Base-by-base conservation (phyloP, 37 sponge, comb jelly and placozoan species). In the Ianthella basta region DNA sequence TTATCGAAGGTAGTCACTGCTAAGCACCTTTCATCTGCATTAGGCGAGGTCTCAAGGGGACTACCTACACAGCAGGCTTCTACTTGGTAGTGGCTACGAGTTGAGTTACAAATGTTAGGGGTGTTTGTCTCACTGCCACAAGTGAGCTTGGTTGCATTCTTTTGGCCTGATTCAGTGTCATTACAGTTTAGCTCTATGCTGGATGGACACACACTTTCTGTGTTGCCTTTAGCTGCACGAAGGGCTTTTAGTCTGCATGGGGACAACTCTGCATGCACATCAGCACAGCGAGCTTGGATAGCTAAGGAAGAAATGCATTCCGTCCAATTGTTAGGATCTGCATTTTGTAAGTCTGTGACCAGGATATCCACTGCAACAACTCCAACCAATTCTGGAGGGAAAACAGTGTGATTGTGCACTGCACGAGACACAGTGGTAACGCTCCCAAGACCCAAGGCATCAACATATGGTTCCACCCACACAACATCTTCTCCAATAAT, bases 391-490 rank as follows among this genome's bases (percentile, higher is more conserved):
- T 40, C 6, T 13, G 73, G 73, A 20, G 73, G 73, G 27, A 29
- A 10, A 21, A 40, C 36, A 38, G 38, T 34, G 40, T 32, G 32
- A 39, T 63, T 41, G 44, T 66, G 66, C 8, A 82, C 27, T 16
- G 83, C 68, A 14, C 66, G 53, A 60, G 83, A 63, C 37, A 82
- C 54, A 16, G 85, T 84, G 60, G 60, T 59, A 10, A 77, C 29
- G 23, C 24, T 29, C 32, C 85, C 85, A 5, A 84, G 78, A 25
- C 85, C 85, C 40, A 55, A 84, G 25, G 33, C 82, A 50, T 84
- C 85, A 30, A 84, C 60, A 24, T 84, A 84, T 5, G 85, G 85
- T 84, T 63, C 85, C 20, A 64, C 60, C 77, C 77, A 75, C 10
- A 44, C 53, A 10, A 56, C n/a, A 24, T 14, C 10, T 21, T 30